Evolutionary conservation across 2,888 invertebrate species (phyloP).

Genomic region (Lepeophtheirus nordmannii): DNA sequence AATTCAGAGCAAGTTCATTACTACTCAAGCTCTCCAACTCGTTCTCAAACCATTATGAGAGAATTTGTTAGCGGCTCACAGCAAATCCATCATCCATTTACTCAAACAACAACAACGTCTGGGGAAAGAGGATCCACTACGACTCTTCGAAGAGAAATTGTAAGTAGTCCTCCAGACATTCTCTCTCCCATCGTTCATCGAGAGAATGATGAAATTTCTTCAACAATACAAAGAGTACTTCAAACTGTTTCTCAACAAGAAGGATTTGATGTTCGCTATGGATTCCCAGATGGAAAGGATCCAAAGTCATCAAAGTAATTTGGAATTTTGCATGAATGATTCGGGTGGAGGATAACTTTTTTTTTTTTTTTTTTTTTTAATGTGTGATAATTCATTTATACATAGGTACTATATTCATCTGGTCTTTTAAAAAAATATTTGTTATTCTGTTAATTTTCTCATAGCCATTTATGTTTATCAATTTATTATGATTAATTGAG

Average conservation of each 20-base stretch:
- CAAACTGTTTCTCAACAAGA: constrained; percentile 2
- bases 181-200: neutral
- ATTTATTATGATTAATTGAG: too few relatives aligned
- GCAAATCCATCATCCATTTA: neutral
- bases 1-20: neutral
- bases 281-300: neutral
- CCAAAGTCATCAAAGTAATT: too few relatives aligned
- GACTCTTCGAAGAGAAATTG: neutral
- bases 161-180: neutral
- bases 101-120: neutral
- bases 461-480: too few relatives aligned
- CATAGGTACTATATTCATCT: too few relatives aligned
- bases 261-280: neutral
- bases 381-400: too few relatives aligned
- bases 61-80: neutral
- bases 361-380: too few relatives aligned
- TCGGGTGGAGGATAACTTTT: too few relatives aligned
- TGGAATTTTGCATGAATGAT: too few relatives aligned
- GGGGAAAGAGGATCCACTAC: neutral
- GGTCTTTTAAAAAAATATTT: too few relatives aligned
- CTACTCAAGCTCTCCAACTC: neutral
- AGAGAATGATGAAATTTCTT: neutral
- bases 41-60: neutral
- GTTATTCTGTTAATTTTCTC: too few relatives aligned
- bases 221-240: neutral